Percentiles rank a stretch among this genome's conserved stretches.
phyloP scores from a whole-genome alignment of 1,140 invertebrate species.

The Diabrotica undecimpunctata region DNA sequence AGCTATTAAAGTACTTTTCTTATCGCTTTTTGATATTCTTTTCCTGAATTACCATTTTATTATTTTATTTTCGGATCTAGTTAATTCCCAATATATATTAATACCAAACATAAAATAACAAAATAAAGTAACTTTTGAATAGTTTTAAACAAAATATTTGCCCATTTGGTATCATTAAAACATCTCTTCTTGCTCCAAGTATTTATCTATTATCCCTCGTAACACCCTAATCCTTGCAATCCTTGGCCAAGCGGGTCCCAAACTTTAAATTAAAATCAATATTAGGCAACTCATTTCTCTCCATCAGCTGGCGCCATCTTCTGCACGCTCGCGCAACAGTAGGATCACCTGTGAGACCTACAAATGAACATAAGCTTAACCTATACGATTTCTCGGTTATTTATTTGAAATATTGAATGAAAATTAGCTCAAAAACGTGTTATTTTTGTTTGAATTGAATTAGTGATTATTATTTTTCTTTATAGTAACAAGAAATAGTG shows the following conservation, averaged over 20 bases:
- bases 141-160: too few species aligned
- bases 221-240: not conserved
- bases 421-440: not conserved
- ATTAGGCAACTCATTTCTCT: not conserved
- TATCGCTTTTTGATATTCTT: too few species aligned
- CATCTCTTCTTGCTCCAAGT: too few species aligned
- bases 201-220: not conserved
- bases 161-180: too few species aligned
- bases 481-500: too few species aligned
- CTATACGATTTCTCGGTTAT: not conserved
- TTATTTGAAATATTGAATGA: conserved; percentile 18
- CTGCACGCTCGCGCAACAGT: conserved; percentile 1
- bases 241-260: conserved; percentile 3
- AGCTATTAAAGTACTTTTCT: too few species aligned
- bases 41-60: too few species aligned
- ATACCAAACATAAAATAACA: too few species aligned
- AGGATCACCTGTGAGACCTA: conserved; percentile 11
- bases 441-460: not conserved
- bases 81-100: too few species aligned
- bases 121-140: too few species aligned
- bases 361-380: conserved; percentile 13
- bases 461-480: not conserved
- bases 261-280: conserved; percentile 13
- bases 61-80: too few species aligned
- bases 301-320: conserved; percentile 13